These are phyloP conservation scores for Euthynnus affinis DNA, from an alignment of 2,797 vertebrate species.

Conservation along the genomic window DNA sequence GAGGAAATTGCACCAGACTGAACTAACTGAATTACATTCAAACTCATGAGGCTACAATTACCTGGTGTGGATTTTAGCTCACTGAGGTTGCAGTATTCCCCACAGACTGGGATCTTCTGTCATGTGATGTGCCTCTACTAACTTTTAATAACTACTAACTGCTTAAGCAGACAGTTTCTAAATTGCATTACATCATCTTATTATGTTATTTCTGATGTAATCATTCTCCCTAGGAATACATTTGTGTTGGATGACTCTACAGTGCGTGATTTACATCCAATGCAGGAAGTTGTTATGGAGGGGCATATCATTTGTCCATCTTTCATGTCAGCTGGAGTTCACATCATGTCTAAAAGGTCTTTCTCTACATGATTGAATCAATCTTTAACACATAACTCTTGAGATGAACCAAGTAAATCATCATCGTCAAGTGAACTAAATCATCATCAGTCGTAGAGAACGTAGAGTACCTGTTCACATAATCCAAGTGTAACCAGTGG, in stretches of 20 bases:
- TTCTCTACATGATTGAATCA: neutral
- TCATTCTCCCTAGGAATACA: neutral
- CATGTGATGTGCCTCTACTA: neutral
- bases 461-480: no score
- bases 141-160: neutral
- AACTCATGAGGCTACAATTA: conserved; percentile 43
- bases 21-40: conserved; percentile 57
- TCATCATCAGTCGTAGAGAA: no score
- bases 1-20: conserved; percentile 54
- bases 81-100: conserved; percentile 1
- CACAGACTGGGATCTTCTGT: conserved; percentile 10
- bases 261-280: neutral
- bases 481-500: no score
- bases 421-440: neutral
- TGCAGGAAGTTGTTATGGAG: neutral
- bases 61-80: conserved; percentile 36
- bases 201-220: conserved; percentile 5
- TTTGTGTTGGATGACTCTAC: neutral
- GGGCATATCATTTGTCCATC: neutral
- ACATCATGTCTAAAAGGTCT: no score
- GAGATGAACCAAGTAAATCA: neutral
- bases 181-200: conserved; percentile 1
- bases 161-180: conserved; percentile 14
- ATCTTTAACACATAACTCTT: neutral
- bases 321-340: neutral